Conservation (phyloP, 2,113 vertebrate species). For the Anolis carolinensis region DNA sequence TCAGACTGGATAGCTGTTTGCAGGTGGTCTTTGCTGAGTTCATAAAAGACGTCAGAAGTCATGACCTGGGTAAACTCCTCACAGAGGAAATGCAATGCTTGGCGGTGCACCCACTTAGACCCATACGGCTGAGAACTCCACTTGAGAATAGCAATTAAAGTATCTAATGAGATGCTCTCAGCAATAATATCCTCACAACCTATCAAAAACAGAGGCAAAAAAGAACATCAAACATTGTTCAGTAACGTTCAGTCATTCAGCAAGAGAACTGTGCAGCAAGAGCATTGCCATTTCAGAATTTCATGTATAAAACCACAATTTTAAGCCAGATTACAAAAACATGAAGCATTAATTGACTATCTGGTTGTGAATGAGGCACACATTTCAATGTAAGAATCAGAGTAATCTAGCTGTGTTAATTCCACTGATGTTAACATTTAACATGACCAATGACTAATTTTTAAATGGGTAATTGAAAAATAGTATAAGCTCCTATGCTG, state of each 20-base stretch:
- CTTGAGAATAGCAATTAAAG: slow-evolving; percentile 93
- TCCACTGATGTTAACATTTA: background rate
- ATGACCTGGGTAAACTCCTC: slow-evolving; percentile 98
- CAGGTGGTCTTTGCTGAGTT: slow-evolving; percentile 95
- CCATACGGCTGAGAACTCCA: slow-evolving; percentile 99
- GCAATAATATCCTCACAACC: slow-evolving; percentile 98
- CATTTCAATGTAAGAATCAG: background rate
- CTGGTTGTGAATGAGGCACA: background rate
- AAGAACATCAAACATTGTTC: background rate
- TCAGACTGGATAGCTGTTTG: slow-evolving; percentile 95
- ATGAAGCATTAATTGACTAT: background rate
- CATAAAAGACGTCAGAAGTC: slow-evolving; percentile 94
- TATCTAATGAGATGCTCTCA: slow-evolving; percentile 96
- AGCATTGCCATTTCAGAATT: background rate
- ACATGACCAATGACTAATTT: background rate
- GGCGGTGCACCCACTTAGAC: slow-evolving; percentile 97
- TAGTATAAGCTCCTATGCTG: background rate
- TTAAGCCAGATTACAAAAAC: background rate
- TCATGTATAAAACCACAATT: background rate
- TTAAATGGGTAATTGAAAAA: background rate
- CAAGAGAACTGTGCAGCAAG: background rate
- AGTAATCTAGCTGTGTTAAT: background rate
- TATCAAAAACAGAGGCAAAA: slow-evolving; percentile 55
- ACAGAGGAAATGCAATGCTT: slow-evolving; percentile 97
- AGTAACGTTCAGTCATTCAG: background rate